Evolutionary conservation across 2,797 vertebrate species (phyloP).

Genomic region (Lagorchestes hirsutus): DNA sequence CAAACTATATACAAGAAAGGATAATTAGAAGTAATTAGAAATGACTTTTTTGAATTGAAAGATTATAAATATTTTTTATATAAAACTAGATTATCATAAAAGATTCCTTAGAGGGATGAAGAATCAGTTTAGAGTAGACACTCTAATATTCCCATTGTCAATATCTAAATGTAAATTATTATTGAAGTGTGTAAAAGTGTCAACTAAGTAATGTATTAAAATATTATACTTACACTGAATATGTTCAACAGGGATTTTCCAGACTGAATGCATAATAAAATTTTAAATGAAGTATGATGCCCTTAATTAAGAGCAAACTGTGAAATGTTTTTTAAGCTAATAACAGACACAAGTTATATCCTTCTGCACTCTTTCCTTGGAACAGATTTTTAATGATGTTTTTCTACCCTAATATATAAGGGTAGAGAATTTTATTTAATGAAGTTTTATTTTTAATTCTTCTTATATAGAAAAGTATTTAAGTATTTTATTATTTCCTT

Average conservation of each 20-base stretch:
- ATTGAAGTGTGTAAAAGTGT: conserved; percentile 12
- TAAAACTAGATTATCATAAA: not conserved
- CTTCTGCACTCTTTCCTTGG: not conserved
- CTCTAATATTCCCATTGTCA: not conserved
- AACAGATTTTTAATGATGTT: not conserved
- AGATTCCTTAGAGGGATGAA: not conserved
- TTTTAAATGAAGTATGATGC: not conserved
- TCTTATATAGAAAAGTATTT: not conserved
- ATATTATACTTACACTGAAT: not conserved
- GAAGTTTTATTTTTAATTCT: not conserved
- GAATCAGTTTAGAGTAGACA: not conserved
- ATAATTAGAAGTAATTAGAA: not conserved
- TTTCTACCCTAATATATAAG: not conserved
- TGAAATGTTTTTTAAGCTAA: conserved; percentile 17
- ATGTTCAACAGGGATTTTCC: conserved; percentile 28
- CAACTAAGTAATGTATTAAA: not conserved
- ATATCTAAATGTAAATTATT: not conserved
- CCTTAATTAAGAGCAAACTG: not conserved
- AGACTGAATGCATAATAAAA: not conserved
- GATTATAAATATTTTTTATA: not conserved
- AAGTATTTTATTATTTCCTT: not conserved
- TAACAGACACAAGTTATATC: not conserved
- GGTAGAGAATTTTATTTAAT: not conserved
- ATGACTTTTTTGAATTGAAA: not conserved
- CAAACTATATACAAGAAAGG: not conserved